These are phyloP conservation scores for Sitta europaea DNA, from an alignment of 2,113 vertebrate species.

Conservation along the genomic window DNA sequence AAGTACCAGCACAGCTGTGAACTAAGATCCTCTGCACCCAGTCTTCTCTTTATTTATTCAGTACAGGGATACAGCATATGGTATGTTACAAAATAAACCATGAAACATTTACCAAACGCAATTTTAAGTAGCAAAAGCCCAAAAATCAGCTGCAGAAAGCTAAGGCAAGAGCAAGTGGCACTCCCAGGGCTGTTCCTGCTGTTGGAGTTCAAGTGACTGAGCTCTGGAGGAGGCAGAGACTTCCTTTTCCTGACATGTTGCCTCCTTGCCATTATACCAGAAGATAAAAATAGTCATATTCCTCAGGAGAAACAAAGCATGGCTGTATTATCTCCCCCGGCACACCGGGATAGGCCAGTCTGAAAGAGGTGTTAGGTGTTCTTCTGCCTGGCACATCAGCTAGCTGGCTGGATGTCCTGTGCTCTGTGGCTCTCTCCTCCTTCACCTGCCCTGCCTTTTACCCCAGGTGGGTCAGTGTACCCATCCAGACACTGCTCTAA, in stretches of 20 bases:
- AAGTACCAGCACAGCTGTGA: neutral
- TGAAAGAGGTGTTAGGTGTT: neutral
- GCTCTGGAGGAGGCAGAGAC: neutral
- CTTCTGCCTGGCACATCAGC: neutral
- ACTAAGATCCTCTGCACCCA: neutral
- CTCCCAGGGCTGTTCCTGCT: neutral
- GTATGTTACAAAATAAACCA: neutral
- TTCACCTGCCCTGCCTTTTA: neutral
- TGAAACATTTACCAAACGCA: neutral
- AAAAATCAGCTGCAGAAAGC: neutral
- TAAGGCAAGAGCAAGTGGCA: neutral
- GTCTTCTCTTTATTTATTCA: conserved; percentile 18
- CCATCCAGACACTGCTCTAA: neutral
- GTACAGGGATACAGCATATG: neutral
- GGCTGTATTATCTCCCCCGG: neutral
- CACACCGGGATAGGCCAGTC: neutral
- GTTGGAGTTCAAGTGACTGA: neutral
- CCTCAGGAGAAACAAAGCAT: neutral
- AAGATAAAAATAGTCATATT: neutral
- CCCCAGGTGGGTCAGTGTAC: neutral
- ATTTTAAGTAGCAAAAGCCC: neutral
- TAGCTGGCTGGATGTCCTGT: fast-evolving
- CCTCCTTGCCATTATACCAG: neutral
- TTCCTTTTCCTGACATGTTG: neutral
- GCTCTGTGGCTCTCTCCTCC: neutral